A percentile compares a stretch with the other conserved stretches of the same genome.
These are phyloP conservation scores for Bombyx mandarina DNA, from an alignment of 1,140 invertebrate species.

Conservation along the genomic window DNA sequence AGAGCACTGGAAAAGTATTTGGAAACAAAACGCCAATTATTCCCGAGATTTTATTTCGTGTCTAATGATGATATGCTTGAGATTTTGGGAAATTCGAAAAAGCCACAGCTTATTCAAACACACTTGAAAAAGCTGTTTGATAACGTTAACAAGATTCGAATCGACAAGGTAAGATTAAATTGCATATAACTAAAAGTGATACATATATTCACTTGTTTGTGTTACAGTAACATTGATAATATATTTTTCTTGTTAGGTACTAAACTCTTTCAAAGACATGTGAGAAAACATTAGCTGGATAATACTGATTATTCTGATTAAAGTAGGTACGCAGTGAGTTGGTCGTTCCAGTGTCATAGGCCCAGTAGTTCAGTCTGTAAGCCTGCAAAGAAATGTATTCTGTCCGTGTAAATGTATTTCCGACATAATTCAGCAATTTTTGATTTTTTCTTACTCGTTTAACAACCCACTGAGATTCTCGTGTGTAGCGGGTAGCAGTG, in stretches of 20 bases:
- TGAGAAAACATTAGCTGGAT: neutral
- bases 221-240: too few species aligned
- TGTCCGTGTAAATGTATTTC: too few species aligned
- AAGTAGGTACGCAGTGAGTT: neutral
- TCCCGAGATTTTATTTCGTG: slow-evolving; percentile 87
- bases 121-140: slow-evolving; percentile 90
- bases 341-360: neutral
- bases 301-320: too few species aligned
- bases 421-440: too few species aligned
- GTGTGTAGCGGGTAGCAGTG: too few species aligned
- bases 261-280: too few species aligned
- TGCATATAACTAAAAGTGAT: neutral
- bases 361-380: too few species aligned
- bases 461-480: too few species aligned
- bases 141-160: slow-evolving; percentile 83
- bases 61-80: slow-evolving; percentile 91
- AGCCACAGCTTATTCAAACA: slow-evolving; percentile 84
- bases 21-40: slow-evolving; percentile 86
- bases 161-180: slow-evolving; percentile 72
- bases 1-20: slow-evolving; percentile 85
- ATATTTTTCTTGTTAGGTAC: too few species aligned
- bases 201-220: neutral
- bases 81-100: slow-evolving; percentile 86
- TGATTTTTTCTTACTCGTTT: too few species aligned
- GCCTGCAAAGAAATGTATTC: too few species aligned